Percentiles rank a stretch among this genome's conserved stretches.
These are phyloP conservation scores for Gila orcuttii DNA, from an alignment of 2,113 vertebrate genomes.

Conservation along the genomic window DNA sequence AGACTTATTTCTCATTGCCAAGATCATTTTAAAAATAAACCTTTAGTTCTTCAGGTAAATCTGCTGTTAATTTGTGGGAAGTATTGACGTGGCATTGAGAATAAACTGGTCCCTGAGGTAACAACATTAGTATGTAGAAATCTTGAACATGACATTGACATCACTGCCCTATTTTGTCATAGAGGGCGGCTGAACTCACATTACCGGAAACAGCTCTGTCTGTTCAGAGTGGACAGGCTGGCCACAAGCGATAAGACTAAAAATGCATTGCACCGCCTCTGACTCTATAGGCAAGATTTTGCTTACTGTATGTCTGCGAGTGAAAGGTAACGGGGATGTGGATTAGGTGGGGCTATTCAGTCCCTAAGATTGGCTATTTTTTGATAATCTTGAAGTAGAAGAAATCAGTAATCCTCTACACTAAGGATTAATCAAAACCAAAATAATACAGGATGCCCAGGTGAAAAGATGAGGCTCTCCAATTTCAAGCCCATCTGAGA, in stretches of 20 bases:
- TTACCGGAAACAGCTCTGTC: background rate
- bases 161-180: conserved; percentile 4
- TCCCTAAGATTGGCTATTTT: background rate
- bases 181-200: background rate
- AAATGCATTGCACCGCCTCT: background rate
- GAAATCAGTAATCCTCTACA: background rate
- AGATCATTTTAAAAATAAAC: conserved; percentile 13
- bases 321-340: background rate
- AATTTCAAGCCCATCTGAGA: background rate
- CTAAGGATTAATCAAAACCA: conserved; percentile 16
- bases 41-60: conserved; percentile 13
- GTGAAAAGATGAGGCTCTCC: background rate
- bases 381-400: background rate
- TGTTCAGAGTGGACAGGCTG: conserved; percentile 19
- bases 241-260: conserved; percentile 30
- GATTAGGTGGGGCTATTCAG: conserved; percentile 15
- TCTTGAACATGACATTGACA: conserved; percentile 12
- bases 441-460: background rate
- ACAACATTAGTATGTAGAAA: conserved; percentile 10
- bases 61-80: background rate
- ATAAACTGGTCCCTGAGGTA: conserved; percentile 16
- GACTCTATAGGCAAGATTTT: conserved; percentile 13
- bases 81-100: background rate
- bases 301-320: conserved; percentile 14
- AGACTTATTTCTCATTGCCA: conserved; percentile 5